Percentiles rank a stretch among this genome's conserved stretches.
Evolutionary conservation across 2,797 vertebrate species (phyloP).

Genomic region (Austrolebias charrua): DNA sequence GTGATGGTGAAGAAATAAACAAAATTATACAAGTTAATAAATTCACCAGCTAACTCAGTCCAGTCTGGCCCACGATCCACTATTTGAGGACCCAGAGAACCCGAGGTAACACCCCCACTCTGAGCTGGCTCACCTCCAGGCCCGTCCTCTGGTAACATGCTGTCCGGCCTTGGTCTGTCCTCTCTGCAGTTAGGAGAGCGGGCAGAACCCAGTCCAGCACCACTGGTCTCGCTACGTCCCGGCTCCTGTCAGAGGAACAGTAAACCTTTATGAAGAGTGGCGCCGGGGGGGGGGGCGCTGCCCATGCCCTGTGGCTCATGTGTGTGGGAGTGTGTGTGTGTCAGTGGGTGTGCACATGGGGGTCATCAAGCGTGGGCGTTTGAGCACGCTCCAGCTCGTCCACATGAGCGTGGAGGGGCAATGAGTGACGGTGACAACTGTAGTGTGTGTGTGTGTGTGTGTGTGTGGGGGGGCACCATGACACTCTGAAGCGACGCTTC

Average conservation of each 20-base stretch:
- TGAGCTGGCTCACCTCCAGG: constrained; percentile 76
- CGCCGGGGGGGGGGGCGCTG: constrained; percentile 68
- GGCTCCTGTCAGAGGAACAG: constrained; percentile 72
- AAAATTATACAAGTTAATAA: no score
- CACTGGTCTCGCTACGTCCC: constrained; percentile 60
- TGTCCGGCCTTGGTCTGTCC: constrained; percentile 71
- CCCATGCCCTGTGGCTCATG: constrained; percentile 59
- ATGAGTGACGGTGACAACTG: constrained; percentile 90
- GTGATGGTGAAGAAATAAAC: no score
- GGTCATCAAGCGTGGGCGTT: constrained; percentile 4
- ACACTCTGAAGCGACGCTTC: constrained; percentile 19
- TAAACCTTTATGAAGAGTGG: constrained; percentile 82
- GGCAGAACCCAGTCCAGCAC: constrained; percentile 55
- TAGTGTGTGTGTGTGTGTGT: no score
- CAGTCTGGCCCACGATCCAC: no score
- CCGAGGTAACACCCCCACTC: constrained; percentile 27
- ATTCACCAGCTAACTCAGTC: no score
- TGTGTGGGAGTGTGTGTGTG: constrained; percentile 74
- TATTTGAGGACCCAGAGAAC: constrained; percentile 10
- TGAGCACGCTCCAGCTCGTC: no score
- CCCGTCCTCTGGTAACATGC: constrained; percentile 80
- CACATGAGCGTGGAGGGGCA: no score
- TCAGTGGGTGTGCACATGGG: constrained; percentile 46
- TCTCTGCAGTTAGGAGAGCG: constrained; percentile 67
- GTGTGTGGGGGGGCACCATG: constrained; percentile 49